Base-by-base conservation (phyloP, 2,797 vertebrate species). In the Morus bassanus region DNA sequence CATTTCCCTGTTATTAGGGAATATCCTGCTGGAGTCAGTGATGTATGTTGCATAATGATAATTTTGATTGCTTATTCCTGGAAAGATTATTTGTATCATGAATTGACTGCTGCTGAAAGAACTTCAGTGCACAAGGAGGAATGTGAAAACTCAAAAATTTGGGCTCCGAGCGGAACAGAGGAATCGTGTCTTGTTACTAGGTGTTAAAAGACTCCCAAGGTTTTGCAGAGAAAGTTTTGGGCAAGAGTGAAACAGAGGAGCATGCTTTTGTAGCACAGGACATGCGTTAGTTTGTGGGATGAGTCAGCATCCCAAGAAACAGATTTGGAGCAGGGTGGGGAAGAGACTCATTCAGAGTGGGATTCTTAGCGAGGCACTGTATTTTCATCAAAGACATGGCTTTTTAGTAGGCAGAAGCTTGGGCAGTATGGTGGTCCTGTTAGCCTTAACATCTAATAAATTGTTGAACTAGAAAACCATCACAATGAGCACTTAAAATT, bases 1-100 rank as follows among this genome's bases (percentile, higher is more conserved):
- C 0, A 0, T 70, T 54, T 25, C 18, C 39, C 16, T 41, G 39
- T 5, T 33, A 18, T 0, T 31, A 11, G n/a, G 57, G 68, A 63
- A 45, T 31, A 46, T 54, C 64, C 60, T 59, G 51, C 75, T 51
- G 68, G 27, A 80, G 48, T 70, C 84, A 9, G 0, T 3, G 30
- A 54, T 11, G 15, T 8, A 1, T 8, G 48, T 18, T 16, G 65
- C 25, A 2, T 13, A 28, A 50, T 43, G 27, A 59, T 43, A 35
- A 16, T 7, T 41, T 13, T 13, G 14, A 15, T 7, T 79, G 23
- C 43, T 81, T 51, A 35, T 72, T 67, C 41, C 53, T 33, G 48
- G 27, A 48, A 11, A 14, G 18, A 27, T 13, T 51, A 43, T 88
- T 45, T 73, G 27, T 60, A 24, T 35, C 7, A 0, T 16, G 18